Percentiles rank a stretch among this genome's conserved stretches.
phyloP scores from a whole-genome alignment of 2,888 invertebrate genomes.

The Harpalus rufipes region DNA sequence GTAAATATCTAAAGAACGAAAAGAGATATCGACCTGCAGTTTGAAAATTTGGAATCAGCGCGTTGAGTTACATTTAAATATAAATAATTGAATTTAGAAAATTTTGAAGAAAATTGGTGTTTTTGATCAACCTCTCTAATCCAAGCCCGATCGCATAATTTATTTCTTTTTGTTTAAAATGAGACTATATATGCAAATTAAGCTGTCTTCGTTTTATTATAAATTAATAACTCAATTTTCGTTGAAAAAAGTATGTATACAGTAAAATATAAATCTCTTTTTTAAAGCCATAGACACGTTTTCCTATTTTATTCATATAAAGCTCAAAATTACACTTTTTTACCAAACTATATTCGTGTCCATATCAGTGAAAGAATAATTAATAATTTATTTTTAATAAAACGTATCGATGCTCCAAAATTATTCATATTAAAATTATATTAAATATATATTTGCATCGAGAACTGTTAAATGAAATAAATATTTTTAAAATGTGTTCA shows the following conservation, averaged over 20 bases:
- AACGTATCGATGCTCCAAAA: too few relatives aligned
- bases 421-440: slow-evolving; percentile 11
- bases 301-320: neutral
- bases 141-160: too few relatives aligned
- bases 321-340: neutral
- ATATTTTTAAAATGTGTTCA: slow-evolving; percentile 23
- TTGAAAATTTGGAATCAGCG: too few relatives aligned
- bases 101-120: too few relatives aligned
- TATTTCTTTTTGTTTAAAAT: too few relatives aligned
- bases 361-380: neutral
- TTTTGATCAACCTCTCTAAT: too few relatives aligned
- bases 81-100: too few relatives aligned
- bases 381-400: neutral
- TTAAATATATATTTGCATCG: neutral
- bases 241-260: neutral
- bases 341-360: neutral
- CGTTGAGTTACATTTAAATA: too few relatives aligned
- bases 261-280: slow-evolving; percentile 19
- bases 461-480: neutral
- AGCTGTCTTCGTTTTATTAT: slow-evolving; percentile 18
- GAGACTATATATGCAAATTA: neutral
- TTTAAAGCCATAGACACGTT: slow-evolving; percentile 7
- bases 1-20: too few relatives aligned
- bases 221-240: slow-evolving; percentile 11
- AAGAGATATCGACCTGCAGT: too few relatives aligned